Conservation (phyloP, 1,140 invertebrate species). For the Cotesia glomerata region DNA sequence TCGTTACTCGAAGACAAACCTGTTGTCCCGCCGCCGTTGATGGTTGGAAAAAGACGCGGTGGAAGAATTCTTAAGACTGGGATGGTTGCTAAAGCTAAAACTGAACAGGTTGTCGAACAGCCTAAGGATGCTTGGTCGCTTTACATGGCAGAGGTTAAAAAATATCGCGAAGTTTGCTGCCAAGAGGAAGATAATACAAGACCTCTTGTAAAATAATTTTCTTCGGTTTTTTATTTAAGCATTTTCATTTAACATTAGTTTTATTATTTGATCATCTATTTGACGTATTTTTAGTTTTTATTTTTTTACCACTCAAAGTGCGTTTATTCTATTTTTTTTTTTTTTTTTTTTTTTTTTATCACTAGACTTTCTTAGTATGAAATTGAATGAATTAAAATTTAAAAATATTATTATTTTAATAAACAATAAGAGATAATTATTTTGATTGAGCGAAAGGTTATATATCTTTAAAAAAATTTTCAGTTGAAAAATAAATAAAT, state of each 20-base stretch:
- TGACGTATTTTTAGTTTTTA: too few species aligned
- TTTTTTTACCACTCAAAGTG: not conserved
- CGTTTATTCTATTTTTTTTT: conserved; percentile 19
- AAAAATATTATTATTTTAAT: too few species aligned
- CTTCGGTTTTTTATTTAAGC: conserved; percentile 21
- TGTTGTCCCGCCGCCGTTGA: conserved; percentile 67
- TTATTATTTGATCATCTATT: not conserved
- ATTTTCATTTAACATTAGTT: conserved; percentile 11
- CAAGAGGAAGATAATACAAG: conserved; percentile 90
- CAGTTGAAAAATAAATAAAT: too few species aligned
- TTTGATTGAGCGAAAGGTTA: too few species aligned
- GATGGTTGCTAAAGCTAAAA: conserved; percentile 83
- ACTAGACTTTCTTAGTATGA: not conserved
- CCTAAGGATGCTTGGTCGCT: conserved; percentile 89
- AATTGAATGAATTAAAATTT: too few species aligned
- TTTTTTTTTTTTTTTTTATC: conserved; percentile 11
- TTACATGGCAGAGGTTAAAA: conserved; percentile 91
- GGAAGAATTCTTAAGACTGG: conserved; percentile 88
- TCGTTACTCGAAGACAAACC: conserved; percentile 53
- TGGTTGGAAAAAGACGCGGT: conserved; percentile 83
- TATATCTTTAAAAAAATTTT: too few species aligned
- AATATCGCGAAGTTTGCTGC: conserved; percentile 89
- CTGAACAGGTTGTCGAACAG: conserved; percentile 68
- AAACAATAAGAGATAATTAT: too few species aligned
- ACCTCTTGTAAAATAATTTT: conserved; percentile 83